Conservation (phyloP, 1,140 invertebrate genomes). For the Nomia melanderi region DNA sequence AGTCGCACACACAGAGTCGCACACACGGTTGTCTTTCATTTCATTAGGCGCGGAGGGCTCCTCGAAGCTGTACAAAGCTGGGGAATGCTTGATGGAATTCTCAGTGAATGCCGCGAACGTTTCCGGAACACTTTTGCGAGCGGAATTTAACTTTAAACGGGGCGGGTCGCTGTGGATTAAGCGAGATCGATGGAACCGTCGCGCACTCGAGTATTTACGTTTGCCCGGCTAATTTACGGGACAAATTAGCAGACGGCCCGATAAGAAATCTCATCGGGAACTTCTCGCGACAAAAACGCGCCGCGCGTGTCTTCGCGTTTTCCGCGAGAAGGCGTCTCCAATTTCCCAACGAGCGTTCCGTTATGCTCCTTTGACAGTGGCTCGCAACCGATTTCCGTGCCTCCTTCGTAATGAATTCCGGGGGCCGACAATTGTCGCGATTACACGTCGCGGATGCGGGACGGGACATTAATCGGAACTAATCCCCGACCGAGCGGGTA, state of each 20-base stretch:
- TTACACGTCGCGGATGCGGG: background rate
- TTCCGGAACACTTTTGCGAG: background rate
- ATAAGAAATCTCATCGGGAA: no score
- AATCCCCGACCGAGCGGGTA: background rate
- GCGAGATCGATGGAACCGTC: background rate
- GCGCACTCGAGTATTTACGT: no score
- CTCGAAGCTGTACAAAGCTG: background rate
- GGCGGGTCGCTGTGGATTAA: no score
- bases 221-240: no score
- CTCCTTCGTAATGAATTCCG: background rate
- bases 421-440: background rate
- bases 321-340: no score
- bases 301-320: no score
- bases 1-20: constrained; percentile 8
- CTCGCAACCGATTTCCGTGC: background rate
- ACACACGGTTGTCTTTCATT: constrained; percentile 19
- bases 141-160: background rate
- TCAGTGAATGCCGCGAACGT: background rate
- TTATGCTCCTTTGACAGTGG: no score
- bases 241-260: no score
- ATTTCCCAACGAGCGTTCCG: no score
- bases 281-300: no score
- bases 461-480: background rate
- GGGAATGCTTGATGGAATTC: constrained; percentile 1
- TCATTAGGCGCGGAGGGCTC: constrained; percentile 5